A percentile compares a stretch with the other conserved stretches of the same genome.
These are phyloP conservation scores for Mycetomoellerius zeteki DNA, from an alignment of 1,140 invertebrate species.

Conservation along the genomic window DNA sequence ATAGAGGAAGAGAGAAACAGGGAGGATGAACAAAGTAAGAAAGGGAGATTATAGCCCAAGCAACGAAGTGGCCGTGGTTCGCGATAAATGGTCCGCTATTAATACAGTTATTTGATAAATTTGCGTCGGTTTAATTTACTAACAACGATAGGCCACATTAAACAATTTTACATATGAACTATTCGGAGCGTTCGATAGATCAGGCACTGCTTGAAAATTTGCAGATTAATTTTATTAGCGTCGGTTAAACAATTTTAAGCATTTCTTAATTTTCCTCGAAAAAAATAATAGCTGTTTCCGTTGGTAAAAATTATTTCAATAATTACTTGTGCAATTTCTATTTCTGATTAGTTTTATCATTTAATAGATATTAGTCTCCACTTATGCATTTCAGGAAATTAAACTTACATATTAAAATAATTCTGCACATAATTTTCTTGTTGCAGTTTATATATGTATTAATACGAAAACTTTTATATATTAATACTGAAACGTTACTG, in stretches of 20 bases:
- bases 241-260: background rate
- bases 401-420: conserved; percentile 41
- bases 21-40: conserved; percentile 21
- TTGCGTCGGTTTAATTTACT: conserved; percentile 8
- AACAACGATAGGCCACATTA: too few species aligned
- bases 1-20: background rate
- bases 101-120: conserved; percentile 42
- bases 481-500: background rate
- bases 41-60: conserved; percentile 48
- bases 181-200: background rate
- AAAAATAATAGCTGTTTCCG: too few species aligned
- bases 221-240: background rate
- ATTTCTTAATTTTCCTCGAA: background rate
- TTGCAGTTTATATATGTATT: conserved; percentile 14
- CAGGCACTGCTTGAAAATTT: background rate
- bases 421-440: conserved; percentile 6
- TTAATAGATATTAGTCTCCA: conserved; percentile 7
- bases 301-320: background rate
- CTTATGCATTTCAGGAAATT: background rate
- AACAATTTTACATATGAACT: conserved; percentile 5
- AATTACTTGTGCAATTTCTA: conserved; percentile 12
- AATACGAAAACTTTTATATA: background rate
- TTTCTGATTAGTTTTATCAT: conserved; percentile 10
- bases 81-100: conserved; percentile 65
- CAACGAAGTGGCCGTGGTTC: conserved; percentile 52